phyloP scores from a whole-genome alignment of 1,140 invertebrate species.

The Anastrepha obliqua region DNA sequence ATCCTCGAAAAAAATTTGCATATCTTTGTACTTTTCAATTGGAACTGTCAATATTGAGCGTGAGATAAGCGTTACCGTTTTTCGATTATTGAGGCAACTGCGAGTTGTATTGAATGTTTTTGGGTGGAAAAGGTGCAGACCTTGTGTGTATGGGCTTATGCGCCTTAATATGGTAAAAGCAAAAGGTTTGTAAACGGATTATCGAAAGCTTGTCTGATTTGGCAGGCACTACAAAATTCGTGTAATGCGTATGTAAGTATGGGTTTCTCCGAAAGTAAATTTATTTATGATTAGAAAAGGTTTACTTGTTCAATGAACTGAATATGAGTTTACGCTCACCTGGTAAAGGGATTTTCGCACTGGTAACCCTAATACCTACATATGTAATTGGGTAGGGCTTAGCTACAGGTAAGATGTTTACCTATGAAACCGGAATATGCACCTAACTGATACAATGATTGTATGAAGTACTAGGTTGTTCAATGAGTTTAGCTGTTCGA shows the following conservation, averaged over 20 bases:
- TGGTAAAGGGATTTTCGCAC: too few species aligned
- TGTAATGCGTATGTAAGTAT: not conserved
- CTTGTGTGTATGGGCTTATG: not conserved
- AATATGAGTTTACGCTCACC: too few species aligned
- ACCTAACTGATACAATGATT: too few species aligned
- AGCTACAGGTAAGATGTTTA: too few species aligned
- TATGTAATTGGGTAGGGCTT: too few species aligned
- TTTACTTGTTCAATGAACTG: too few species aligned
- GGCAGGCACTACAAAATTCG: not conserved
- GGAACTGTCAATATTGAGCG: not conserved
- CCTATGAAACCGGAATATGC: too few species aligned
- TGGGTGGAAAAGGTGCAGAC: not conserved
- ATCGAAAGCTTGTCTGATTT: not conserved
- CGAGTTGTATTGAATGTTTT: not conserved
- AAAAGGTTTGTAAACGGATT: not conserved
- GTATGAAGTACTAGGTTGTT: too few species aligned
- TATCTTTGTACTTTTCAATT: constrained; percentile 4
- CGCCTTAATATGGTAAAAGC: not conserved
- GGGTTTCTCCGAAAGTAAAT: too few species aligned
- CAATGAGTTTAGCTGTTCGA: too few species aligned
- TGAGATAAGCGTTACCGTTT: not conserved
- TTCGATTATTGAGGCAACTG: not conserved
- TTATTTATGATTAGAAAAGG: too few species aligned
- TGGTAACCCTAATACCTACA: too few species aligned
- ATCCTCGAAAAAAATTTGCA: not conserved